Base-by-base conservation (phyloP, 2,888 invertebrate species). In the Octonoba sinensis region DNA sequence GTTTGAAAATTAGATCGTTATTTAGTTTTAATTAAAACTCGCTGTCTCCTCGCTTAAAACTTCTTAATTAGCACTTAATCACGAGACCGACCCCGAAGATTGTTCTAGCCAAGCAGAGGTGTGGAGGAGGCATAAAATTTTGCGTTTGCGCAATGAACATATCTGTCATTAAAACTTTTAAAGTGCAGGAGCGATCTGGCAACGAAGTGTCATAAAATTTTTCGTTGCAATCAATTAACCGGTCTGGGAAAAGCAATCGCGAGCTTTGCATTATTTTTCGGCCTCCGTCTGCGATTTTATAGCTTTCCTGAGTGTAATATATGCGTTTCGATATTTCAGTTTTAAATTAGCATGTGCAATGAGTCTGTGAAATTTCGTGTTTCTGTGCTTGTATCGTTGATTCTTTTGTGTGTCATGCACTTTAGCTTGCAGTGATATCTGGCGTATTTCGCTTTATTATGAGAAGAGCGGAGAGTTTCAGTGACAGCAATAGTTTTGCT, bases 21-120 rank as follows among this genome's bases (percentile, higher is more conserved):
- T 79, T 79, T 79, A 79, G 79, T 79, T 79, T 79, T 79, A 79
- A 79, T 79, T 79, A 79, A 79, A 79, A 79, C 72, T 77, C 66
- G 57, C 27, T 59, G 20, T 59, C 54, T 67, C 22, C 18, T 60
- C 72, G 79, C 66, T 81, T 73, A 73, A 73, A 81, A 81, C 73
- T 81, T 73, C 73, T 81, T 81, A 81, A 81, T 81, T 81, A 81
- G 64, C 56, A 81, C 73, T 81, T 81, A 81, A 81, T 81, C 73
- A 81, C 72, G 62, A 70, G 18, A 27, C 46, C 27, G 60, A 77
- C 59, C 36, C 51, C 60, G 59, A 79, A 72, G 78, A 79, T 54
- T 78, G 65, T 72, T 51, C 13, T 60, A 20, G 51, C 36, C 36
- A 6, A 4, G 51, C 16, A 16, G 24, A n/a, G 59, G 51, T 24